Base-by-base conservation (phyloP, 2,888 invertebrate species). In the Lochmaea crataegi region DNA sequence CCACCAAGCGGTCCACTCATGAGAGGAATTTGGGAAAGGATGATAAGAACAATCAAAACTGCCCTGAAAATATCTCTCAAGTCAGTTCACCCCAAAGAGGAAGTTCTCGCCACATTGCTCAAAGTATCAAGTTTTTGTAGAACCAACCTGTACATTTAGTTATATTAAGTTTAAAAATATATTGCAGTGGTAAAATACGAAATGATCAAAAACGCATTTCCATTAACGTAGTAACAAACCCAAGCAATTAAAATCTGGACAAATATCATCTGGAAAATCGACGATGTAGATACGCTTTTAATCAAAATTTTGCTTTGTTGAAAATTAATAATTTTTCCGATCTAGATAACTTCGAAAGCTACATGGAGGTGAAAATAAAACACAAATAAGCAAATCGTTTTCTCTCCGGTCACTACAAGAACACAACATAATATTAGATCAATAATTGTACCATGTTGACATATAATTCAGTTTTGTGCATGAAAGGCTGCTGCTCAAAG, bases 251-350 rank as follows among this genome's bases (percentile, higher is more conserved):
- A 61, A 61, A 61, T 11, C 61, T 61, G 61, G 61, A 61, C 61
- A 61, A 41, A 61, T 61, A 61, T 38, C 51, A 16, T 38, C 42
- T 65, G 65, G 18, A 65, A 53, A 65, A 12, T 65, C 53, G 53
- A 16, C 53, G 38, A 53, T 53, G 65, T 56, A 65, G 14, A 41
- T 16, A 61, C 10, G n/a, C 22, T 65, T 65, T 65, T 51, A 65
- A 51, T 53, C 22, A 65, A 65, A 51, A 26, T 32, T 38, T n/a
- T 32, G 65, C 65, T 65, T 65, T 53, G 65, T 65, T 65, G 22
- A 65, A 65, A 65, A 65, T 65, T 65, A 53, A 65, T 65, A 48
- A 51, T 65, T 65, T 65, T 65, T 53, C 65, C 65, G 53, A 65
- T 65, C 26, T 65, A 53, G 65, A 42, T 53, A 65, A 41, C 41